Evolutionary conservation across 2,797 vertebrate genomes (phyloP).

Genomic region (Sternotherus odoratus): DNA sequence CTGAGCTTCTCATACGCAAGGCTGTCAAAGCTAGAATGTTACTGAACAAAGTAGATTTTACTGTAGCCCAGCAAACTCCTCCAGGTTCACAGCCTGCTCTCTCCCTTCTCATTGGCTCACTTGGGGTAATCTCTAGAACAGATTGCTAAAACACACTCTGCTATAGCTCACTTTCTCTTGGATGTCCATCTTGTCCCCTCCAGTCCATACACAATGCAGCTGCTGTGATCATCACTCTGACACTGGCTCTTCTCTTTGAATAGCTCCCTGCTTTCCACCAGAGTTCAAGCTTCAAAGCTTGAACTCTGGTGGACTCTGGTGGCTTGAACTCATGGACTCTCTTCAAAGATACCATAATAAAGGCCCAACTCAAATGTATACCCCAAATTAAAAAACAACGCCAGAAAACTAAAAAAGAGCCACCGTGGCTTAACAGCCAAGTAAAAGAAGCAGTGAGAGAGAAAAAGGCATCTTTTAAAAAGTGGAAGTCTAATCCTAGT

Average conservation of each 20-base stretch:
- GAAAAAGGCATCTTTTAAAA: too few relatives aligned
- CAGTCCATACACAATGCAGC: not conserved
- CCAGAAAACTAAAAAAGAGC: too few relatives aligned
- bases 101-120: not conserved
- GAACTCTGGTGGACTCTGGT: too few relatives aligned
- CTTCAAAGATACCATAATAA: too few relatives aligned
- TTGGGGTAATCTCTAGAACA: not conserved
- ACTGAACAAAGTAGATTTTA: not conserved
- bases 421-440: too few relatives aligned
- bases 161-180: not conserved
- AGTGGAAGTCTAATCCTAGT: too few relatives aligned
- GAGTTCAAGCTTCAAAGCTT: not conserved
- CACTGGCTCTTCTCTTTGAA: not conserved
- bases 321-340: too few relatives aligned
- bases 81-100: not conserved
- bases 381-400: too few relatives aligned
- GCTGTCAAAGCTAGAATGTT: not conserved
- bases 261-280: not conserved
- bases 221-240: not conserved
- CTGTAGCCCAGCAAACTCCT: not conserved
- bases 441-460: too few relatives aligned
- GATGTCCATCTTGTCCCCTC: not conserved
- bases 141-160: accelerated
- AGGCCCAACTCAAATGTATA: too few relatives aligned
- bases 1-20: not conserved